A percentile compares a stretch with the other conserved stretches of the same genome.
Conservation (phyloP, 2,888 invertebrate species). For the Carcina quercana region DNA sequence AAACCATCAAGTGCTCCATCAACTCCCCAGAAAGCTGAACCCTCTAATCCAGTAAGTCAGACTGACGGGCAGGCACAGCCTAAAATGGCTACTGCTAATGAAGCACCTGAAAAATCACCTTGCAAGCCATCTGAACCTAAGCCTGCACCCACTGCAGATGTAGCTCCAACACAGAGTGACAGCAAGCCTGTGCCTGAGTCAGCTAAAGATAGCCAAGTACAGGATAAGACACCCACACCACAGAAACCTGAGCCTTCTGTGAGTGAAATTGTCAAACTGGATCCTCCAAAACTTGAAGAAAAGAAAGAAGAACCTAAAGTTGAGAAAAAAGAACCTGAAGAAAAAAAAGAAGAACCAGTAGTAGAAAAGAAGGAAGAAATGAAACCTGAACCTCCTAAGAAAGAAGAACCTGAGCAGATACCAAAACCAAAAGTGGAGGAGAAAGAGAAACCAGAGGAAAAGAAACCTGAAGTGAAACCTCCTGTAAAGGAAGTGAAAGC, state of each 20-base stretch:
- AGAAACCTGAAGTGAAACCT: conserved; percentile 31
- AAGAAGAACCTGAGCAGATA: conserved; percentile 18
- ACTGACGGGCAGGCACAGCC: conserved; percentile 43
- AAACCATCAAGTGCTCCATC: conserved; percentile 38
- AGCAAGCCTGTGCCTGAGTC: conserved; percentile 55
- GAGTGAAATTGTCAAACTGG: conserved; percentile 38
- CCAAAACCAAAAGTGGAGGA: conserved; percentile 41
- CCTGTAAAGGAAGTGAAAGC: conserved; percentile 43
- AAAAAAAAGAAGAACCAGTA: conserved; percentile 30
- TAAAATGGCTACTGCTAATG: conserved; percentile 55
- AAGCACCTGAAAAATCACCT: conserved; percentile 53
- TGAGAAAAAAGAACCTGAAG: conserved; percentile 32
- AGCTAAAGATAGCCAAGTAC: conserved; percentile 47
- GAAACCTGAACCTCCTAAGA: conserved; percentile 23
- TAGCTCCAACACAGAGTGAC: conserved; percentile 57
- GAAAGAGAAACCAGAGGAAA: conserved; percentile 43
- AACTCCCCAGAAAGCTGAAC: conserved; percentile 52
- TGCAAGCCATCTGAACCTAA: conserved; percentile 54
- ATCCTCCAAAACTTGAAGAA: conserved; percentile 39
- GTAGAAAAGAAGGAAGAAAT: conserved; percentile 27
- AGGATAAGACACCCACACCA: conserved; percentile 36
- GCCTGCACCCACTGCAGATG: conserved; percentile 50
- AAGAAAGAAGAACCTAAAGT: conserved; percentile 37
- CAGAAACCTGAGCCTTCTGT: conserved; percentile 32
- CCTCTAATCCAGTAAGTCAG: conserved; percentile 31